A percentile compares a stretch with the other conserved stretches of the same genome.
Evolutionary conservation across 2,113 vertebrate genomes (phyloP).

Genomic region (Pelecanus crispus): DNA sequence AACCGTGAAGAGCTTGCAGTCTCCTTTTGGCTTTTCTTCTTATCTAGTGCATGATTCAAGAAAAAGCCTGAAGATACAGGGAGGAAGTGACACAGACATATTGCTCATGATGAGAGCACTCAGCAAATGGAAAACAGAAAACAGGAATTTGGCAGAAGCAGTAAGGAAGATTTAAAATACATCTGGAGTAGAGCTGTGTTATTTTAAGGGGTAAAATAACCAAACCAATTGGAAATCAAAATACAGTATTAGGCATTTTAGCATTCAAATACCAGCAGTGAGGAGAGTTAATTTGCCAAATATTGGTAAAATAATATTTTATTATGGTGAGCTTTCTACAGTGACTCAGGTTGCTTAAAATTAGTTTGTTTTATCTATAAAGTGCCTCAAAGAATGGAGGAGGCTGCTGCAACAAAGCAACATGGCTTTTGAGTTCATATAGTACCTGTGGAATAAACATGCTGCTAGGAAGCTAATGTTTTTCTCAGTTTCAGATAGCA

Average conservation of each 20-base stretch:
- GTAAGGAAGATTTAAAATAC: conserved; percentile 19
- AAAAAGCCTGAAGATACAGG: neutral
- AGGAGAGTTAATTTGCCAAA: neutral
- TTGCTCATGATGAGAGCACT: neutral
- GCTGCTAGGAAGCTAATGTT: neutral
- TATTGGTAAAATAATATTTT: neutral
- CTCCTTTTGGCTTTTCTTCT: neutral
- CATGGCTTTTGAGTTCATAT: neutral
- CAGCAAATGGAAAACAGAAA: conserved; percentile 37
- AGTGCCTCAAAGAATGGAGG: neutral
- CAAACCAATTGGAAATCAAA: neutral
- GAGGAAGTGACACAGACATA: conserved; percentile 35
- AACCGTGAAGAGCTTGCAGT: neutral
- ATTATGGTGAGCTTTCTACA: neutral
- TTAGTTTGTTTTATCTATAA: neutral
- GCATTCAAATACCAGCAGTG: neutral
- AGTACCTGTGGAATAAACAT: neutral
- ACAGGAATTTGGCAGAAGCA: conserved; percentile 41
- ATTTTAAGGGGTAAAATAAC: conserved; percentile 13
- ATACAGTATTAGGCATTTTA: neutral
- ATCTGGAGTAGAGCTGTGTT: conserved; percentile 31
- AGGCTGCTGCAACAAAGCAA: neutral
- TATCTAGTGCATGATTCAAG: neutral
- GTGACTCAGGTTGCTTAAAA: neutral
- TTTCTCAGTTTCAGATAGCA: neutral